Evolutionary conservation across 2,888 invertebrate species (phyloP), one percentile per base, ranked within the genome.

Genomic region (Rhimphoctona megacephalus): DNA sequence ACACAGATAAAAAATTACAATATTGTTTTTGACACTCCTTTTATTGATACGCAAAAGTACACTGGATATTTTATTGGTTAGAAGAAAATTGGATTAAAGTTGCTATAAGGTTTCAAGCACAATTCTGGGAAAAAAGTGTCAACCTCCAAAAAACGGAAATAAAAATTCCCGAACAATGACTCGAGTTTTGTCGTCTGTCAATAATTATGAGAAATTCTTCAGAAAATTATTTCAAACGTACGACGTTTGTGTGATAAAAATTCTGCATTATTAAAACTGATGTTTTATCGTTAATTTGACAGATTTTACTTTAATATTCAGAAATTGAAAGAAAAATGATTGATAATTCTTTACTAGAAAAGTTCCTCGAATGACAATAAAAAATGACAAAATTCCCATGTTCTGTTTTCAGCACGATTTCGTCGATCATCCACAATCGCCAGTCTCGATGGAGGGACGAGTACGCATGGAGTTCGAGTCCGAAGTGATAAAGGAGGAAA

Each of bases 361-460:
- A 39, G 36, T 25, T 7, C 25, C 1, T 54, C 6, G 9, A 25
- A 30, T 33, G 14, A n/a, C 19, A n/a, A 22, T 9, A 17, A 25
- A 61, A 25, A 11, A 76, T 25, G 25, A 17, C 25, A 61, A 39
- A 22, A 54, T 14, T 54, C 36, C 7, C 2, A 7, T 33, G 74
- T 82, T 80, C 84, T 61, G 66, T 33, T 90, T 90, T 7, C 87
- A 93, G 92, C 92, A 93, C 43, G 93, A 93, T 64, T 93, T 91
- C 82, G 81, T 88, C 67, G 93, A 93, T 61, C 91, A 91, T 17
- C 87, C 90, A 9, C 91, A 90, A 30, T 93, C 93, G 1, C 91
- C 93, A 0, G 83, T 89, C 7, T 87, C 87, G 11, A 90, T 92
- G 61, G 91, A 92, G 25, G 87, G 81, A 61, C 89, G 89, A 19